phyloP scores from a whole-genome alignment of 2,797 vertebrate genomes.

The Chromis chromis region DNA sequence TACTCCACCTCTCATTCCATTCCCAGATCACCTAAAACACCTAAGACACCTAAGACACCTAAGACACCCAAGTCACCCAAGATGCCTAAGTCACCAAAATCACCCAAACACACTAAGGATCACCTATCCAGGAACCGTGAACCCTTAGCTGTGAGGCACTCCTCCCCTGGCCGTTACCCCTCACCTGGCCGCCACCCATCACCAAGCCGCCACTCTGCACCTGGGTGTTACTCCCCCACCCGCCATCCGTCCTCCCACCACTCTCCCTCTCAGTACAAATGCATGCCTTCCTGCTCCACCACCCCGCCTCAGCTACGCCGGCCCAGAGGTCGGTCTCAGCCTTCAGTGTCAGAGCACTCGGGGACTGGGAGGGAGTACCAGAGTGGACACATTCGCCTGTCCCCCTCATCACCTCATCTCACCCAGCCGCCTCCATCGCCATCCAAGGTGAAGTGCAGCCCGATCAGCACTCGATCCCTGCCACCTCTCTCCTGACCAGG shows the following conservation, averaged over 20 bases:
- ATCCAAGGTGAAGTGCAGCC: conserved; percentile 68
- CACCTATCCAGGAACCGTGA: conserved; percentile 28
- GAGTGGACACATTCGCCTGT: conserved; percentile 62
- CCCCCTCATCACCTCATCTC: conserved; percentile 81
- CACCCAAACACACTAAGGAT: conserved; percentile 38
- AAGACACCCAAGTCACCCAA: conserved; percentile 51
- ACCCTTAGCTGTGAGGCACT: conserved; percentile 46
- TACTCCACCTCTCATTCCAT: conserved; percentile 51
- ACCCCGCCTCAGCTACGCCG: conserved; percentile 66
- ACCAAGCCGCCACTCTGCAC: conserved; percentile 51
- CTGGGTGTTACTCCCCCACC: conserved; percentile 41
- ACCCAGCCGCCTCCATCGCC: conserved; percentile 74
- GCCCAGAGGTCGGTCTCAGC: conserved; percentile 68
- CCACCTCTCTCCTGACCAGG: conserved; percentile 75
- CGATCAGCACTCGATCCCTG: conserved; percentile 82
- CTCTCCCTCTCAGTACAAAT: conserved; percentile 54
- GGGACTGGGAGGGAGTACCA: conserved; percentile 36
- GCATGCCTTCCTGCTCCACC: conserved; percentile 49
- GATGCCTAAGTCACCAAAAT: conserved; percentile 49
- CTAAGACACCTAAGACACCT: conserved; percentile 34
- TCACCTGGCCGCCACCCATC: conserved; percentile 35
- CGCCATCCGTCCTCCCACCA: conserved; percentile 56
- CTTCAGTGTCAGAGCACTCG: conserved; percentile 42
- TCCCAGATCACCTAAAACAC: conserved; percentile 60
- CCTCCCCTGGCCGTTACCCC: conserved; percentile 29